A percentile compares a stretch with the other conserved stretches of the same genome.
Conservation (phyloP, 2,113 vertebrate species). For the Rhea americana region DNA sequence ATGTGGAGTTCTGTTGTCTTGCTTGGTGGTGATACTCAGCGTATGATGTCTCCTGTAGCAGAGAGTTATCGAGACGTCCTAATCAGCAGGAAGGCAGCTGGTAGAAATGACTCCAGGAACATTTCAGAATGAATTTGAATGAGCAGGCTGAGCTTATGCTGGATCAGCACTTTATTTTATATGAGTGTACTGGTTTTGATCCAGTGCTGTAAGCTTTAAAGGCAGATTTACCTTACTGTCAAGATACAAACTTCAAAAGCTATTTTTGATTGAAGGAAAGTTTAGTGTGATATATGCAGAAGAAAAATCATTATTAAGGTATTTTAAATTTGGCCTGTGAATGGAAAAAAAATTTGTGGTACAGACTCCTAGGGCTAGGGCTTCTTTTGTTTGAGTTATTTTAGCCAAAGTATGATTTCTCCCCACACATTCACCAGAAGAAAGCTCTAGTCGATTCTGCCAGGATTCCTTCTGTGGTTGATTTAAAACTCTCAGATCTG, state of each 20-base stretch:
- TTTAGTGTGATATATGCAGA: neutral
- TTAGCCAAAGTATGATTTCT: neutral
- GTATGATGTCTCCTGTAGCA: neutral
- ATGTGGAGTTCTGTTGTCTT: neutral
- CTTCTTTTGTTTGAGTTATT: neutral
- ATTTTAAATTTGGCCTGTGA: neutral
- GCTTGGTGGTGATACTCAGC: neutral
- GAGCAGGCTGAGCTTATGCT: neutral
- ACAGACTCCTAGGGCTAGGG: neutral
- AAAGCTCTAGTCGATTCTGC: neutral
- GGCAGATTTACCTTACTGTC: slow-evolving; percentile 21
- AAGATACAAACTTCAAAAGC: slow-evolving; percentile 23
- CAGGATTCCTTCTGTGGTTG: neutral
- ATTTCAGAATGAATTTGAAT: neutral
- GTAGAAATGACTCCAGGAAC: neutral
- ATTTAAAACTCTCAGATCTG: neutral
- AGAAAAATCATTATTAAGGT: neutral
- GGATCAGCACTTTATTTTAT: slow-evolving; percentile 10
- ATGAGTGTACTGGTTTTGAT: slow-evolving; percentile 21
- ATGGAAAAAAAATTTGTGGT: neutral
- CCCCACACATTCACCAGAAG: neutral
- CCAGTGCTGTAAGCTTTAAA: slow-evolving; percentile 3
- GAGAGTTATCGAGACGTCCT: neutral
- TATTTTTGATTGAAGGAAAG: neutral
- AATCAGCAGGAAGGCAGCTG: slow-evolving; percentile 13